Evolutionary conservation across 2,113 vertebrate genomes (phyloP), one percentile per base, ranked within the genome.

Genomic region (Taxidea taxus): DNA sequence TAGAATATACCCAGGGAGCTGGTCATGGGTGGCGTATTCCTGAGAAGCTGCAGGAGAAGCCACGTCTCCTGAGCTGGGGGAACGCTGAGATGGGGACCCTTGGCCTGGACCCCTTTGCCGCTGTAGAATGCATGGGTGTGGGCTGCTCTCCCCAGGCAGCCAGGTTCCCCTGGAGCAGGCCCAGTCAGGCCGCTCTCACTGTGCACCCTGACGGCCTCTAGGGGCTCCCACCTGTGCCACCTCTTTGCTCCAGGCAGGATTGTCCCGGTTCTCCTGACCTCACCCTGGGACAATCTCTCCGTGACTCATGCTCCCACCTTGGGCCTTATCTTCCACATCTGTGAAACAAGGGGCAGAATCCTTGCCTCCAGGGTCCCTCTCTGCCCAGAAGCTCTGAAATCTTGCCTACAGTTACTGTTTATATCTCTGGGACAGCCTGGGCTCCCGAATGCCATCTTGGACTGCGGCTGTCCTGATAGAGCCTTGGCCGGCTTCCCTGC

Each of bases 11-110:
- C 16, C 3, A 12, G 37, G 31, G n/a, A 25, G 5, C 37, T 44
- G 90, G 5, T 31, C 77, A 0, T 0, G 0, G 11, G 34, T 2
- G 13, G 29, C 44, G 1, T 0, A 1, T 29, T 29, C n/a, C 47
- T 16, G 68, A 25, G n/a, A 6, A 15, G n/a, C 44, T 0, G 23
- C 25, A 0, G 21, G 10, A 29, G 49, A 64, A 44, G 23, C 15
- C 13, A 6, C 10, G 4, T 84, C 56, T 31, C 25, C 56, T 10
- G 56, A 20, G 54, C 15, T 14, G 42, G 58, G 60, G 42, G 29
- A 15, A 8, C 6, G 0, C 9, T 20, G 21, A 4, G 39, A n/a
- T 23, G 42, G 21, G 29, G 44, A 7, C 81, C 37, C 51, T 20
- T 8, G 39, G 21, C 29, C 18, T 13, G 39, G 58, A 44, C 18